Base-by-base conservation (phyloP, 1,140 invertebrate genomes). In the Meloidogyne chitwoodi region DNA sequence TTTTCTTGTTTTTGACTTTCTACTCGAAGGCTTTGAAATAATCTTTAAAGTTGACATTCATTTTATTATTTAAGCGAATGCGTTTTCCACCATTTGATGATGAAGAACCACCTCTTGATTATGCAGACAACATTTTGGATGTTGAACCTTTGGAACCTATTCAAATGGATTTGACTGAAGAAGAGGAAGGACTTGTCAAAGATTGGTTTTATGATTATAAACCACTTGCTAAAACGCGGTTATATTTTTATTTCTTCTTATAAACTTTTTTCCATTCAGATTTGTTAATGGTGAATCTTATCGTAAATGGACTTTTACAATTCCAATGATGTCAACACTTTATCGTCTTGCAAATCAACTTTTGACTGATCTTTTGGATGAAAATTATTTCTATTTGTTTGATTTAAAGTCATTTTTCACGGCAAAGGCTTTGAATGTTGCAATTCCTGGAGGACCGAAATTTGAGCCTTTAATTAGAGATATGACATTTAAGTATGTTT, bases 141-240 rank as follows among this genome's bases (percentile, higher is more conserved):
- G 97, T 99, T 16, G 97, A 99, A 89, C 97, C 97, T 0, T 88
- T 99, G 38, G 97, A 99, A 89, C 93, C 97, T 11, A 99, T 99
- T 87, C 96, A 99, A 89, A 98, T 99, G 88, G 96, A 99, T 83
- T 89, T 99, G 67, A 96, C 99, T 88, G 90, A 92, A 4, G 96
- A 99, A 63, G 97, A 99, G 91, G 96, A 99, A 89, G 91, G 91
- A 70, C 91, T 92, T 68, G 94, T 91, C 27, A 56, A 77, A 12
- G 92, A 93, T 48, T 99, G 97, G 97, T 95, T 99, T 88, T 99
- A 99, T 88, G 96, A 99, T 87, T 94, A 98, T 88, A 96, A 97
- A 88, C 95, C 97, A 12, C 89, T 99, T 94, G 94, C 73, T 93
- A 94, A 65, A 92, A 92, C 90, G 91, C 87, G 89, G 88, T 88